Evolutionary conservation across 2,797 vertebrate species (phyloP), one percentile per base, ranked within the genome.

Genomic region (Heliangelus exortis): DNA sequence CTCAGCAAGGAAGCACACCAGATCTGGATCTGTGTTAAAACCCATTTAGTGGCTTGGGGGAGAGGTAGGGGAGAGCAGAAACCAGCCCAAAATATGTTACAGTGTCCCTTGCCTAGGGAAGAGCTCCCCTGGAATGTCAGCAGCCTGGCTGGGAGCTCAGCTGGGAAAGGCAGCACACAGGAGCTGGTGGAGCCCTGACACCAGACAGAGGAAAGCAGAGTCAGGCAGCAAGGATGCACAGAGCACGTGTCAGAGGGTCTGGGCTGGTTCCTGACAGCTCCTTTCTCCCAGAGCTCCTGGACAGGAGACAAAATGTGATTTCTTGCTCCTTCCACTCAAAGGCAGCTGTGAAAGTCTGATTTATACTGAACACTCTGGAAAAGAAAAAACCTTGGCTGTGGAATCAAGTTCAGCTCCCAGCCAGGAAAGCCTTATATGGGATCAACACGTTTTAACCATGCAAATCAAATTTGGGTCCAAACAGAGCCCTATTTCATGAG

Each of bases 281-380:
- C 47, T 73, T 96, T 96, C 88, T 95, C 88, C 50, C 91, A 91
- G 55, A 82, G 61, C 71, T 90, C 67, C 95, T 96, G 92, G 92
- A 93, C 67, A 87, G 51, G 45, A 93, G 77, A 91, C 90, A 94
- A 95, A 96, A 93, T 0, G 2, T 96, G 90, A 94, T 95, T 93
- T 93, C 95, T 96, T 96, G 80, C 71, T 94, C 78, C 91, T 69
- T 94, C 83, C 65, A 89, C 81, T 90, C 58, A 83, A 96, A 95
- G 74, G 59, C 15, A 10, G 73, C 93, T 95, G 45, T 92, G 86
- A 95, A 96, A 96, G 47, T 77, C 91, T 97, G 93, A 96, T 97
- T 96, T 96, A 96, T 95, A 82, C 76, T 86, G 65, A 94, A 82
- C 48, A 7, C 63, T 80, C 81, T 95, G 88, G 87, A 87, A 95